A percentile compares a stretch with the other conserved stretches of the same genome.
These are phyloP conservation scores for Drosophila grimshawi DNA, from an alignment of 1,140 invertebrate genomes.

Conservation along the genomic window DNA sequence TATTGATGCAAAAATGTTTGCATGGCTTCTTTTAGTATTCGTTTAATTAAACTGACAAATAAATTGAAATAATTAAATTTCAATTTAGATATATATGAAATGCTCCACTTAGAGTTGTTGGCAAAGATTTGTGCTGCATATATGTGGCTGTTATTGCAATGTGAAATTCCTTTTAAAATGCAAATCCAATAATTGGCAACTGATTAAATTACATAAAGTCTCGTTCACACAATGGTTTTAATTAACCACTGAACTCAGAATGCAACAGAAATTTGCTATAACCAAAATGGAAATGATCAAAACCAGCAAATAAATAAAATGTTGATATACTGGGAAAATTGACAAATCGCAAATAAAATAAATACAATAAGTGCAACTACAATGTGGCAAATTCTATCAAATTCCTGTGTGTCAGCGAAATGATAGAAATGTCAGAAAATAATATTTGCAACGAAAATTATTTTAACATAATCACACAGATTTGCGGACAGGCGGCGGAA, in stretches of 20 bases:
- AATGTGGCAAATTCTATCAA: slow-evolving; percentile 1
- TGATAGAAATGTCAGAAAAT: slow-evolving; percentile 35
- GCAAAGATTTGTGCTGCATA: slow-evolving; percentile 6
- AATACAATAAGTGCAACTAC: slow-evolving; percentile 20
- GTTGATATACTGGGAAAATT: slow-evolving; percentile 34
- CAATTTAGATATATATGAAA: not conserved
- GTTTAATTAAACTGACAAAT: slow-evolving; percentile 25
- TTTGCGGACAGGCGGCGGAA: not conserved
- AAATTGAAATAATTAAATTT: slow-evolving; percentile 4
- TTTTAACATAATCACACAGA: slow-evolving; percentile 62
- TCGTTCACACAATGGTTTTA: slow-evolving; percentile 44
- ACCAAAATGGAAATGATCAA: slow-evolving; percentile 51
- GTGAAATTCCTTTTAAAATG: slow-evolving; percentile 26
- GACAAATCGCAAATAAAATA: slow-evolving; percentile 46
- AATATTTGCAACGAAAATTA: slow-evolving; percentile 70
- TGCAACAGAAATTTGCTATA: slow-evolving; percentile 29
- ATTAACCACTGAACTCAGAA: slow-evolving; percentile 45
- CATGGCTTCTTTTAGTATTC: not conserved
- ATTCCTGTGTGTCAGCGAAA: not conserved
- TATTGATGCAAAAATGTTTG: slow-evolving; percentile 1
- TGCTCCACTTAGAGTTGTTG: slow-evolving; percentile 1
- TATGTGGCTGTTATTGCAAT: slow-evolving; percentile 9
- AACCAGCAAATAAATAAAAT: slow-evolving; percentile 47
- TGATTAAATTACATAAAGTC: slow-evolving; percentile 37
- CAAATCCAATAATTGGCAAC: slow-evolving; percentile 29